These are phyloP conservation scores for Sarcophaga peregrina DNA, from an alignment of 1,140 invertebrate species.

Conservation along the genomic window DNA sequence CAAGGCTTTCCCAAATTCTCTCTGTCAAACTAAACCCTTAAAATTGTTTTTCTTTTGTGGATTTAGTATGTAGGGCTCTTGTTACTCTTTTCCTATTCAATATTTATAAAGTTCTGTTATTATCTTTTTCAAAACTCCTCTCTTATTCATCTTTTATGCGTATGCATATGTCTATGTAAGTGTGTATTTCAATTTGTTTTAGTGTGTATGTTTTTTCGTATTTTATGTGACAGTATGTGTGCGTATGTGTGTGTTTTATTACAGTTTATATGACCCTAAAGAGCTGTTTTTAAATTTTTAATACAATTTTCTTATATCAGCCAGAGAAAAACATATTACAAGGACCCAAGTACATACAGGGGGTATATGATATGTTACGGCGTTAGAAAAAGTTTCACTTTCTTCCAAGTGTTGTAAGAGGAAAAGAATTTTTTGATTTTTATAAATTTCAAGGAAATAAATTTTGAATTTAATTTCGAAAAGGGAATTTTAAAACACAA, in stretches of 20 bases:
- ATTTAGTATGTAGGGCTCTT: background rate
- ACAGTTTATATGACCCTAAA: constrained; percentile 6
- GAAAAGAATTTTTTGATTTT: no score
- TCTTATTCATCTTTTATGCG: background rate
- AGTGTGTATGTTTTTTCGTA: background rate
- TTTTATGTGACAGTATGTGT: background rate
- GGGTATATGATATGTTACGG: no score
- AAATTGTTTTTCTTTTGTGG: no score
- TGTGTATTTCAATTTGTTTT: background rate
- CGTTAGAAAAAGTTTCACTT: no score
- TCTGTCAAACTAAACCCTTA: no score
- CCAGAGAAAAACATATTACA: no score
- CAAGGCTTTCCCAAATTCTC: no score
- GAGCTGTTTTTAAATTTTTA: constrained; percentile 22
- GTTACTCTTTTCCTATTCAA: background rate
- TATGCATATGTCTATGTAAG: background rate
- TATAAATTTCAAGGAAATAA: no score
- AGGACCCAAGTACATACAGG: no score
- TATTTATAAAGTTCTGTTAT: constrained; percentile 5
- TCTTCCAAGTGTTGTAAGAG: no score
- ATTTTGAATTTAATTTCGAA: no score
- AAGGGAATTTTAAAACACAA: no score
- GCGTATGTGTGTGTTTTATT: background rate
- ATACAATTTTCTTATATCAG: background rate
- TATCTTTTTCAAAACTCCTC: background rate